Base-by-base conservation (phyloP, 2,888 invertebrate species). In the Stenichneumon culpator region DNA sequence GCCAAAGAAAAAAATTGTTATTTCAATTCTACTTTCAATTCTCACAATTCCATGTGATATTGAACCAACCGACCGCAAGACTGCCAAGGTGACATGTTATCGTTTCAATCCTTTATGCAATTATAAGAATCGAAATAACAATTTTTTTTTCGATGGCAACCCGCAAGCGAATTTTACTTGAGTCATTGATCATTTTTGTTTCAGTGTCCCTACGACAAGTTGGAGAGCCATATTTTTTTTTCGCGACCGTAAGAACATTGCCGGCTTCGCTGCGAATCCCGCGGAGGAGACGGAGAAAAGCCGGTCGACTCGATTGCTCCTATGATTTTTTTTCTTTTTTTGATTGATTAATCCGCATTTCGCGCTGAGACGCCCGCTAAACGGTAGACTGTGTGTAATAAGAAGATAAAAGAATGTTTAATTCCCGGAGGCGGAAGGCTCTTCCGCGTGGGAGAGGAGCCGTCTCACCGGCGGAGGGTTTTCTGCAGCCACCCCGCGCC, bases 261-360 rank as follows among this genome's bases (percentile, higher is more conserved):
- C 68, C n/a, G 16, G 14, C 22, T 75, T 69, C 44, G 63, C 22
- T 79, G 70, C 36, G 60, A 28, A 6, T 39, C 65, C 47, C 68
- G 68, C 47, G 52, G 22, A 22, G n/a, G 25, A 60, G 32, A 54
- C 3, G n/a, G 44, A 69, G 39, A 80, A 67, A 47, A 5, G 7
- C 36, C 70, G 57, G 69, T 72, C 63, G 14, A 19, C 73, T 75
- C 72, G 50, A 67, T 74, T 19, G 70, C 36, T 50, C 72, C 84
- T 83, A 86, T 90, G 89, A 92, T 91, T 72, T 88, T 89, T 89
- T 89, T 89, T 89, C n/a, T 92, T 92, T 91, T 92, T 91, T 92
- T 93, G 93, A 93, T 93, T 93, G 93, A 93, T 93, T 93, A 93
- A 90, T 87, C 89, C 87, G 85, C 88, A 87, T 87, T 87, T 88